Percentiles rank a stretch among this genome's conserved stretches.
Evolutionary conservation across 2,113 vertebrate species (phyloP).

Genomic region (Mixornis gularis): DNA sequence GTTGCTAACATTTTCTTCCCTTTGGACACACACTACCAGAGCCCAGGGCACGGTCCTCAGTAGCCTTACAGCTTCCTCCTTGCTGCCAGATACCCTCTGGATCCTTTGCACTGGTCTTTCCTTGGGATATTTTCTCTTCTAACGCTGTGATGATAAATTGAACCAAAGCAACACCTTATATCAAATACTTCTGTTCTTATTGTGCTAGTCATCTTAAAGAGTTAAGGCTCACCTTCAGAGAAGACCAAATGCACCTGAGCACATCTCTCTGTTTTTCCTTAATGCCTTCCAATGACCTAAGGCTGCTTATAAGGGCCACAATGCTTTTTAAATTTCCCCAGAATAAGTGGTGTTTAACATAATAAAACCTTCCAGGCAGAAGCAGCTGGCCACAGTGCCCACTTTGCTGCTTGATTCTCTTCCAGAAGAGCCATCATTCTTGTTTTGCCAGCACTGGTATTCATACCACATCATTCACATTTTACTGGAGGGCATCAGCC

Average conservation of each 20-base stretch:
- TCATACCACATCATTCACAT: neutral
- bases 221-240: neutral
- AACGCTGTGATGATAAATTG: neutral
- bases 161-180: neutral
- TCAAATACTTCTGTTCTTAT: neutral
- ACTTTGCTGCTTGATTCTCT: neutral
- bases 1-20: neutral
- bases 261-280: neutral
- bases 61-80: neutral
- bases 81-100: neutral
- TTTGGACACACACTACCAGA: neutral
- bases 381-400: neutral
- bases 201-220: neutral
- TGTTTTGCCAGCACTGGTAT: neutral
- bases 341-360: neutral
- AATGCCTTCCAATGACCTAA: neutral
- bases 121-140: neutral
- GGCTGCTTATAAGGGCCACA: neutral
- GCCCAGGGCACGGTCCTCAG: neutral
- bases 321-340: neutral
- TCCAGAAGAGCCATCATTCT: conserved; percentile 1
- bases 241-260: neutral
- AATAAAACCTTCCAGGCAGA: neutral
- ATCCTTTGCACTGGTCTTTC: neutral
- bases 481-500: neutral